phyloP scores from a whole-genome alignment of 1,140 invertebrate species.

The Bathynomus jamesi region DNA sequence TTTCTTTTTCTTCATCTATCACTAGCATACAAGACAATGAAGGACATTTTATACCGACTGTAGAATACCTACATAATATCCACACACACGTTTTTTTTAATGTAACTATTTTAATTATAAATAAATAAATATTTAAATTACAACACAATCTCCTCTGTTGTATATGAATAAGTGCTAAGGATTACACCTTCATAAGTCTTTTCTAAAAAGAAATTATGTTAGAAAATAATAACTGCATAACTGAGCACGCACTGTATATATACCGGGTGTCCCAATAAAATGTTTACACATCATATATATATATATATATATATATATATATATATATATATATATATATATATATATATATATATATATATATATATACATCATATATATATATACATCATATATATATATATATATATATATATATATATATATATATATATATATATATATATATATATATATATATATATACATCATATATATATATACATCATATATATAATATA shows the following conservation, averaged over 20 bases:
- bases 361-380: not conserved
- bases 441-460: slow-evolving; percentile 10
- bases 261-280: too few species aligned
- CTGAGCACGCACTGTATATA: too few species aligned
- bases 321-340: slow-evolving; percentile 13
- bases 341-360: slow-evolving; percentile 11
- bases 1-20: not conserved
- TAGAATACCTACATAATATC: too few species aligned
- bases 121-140: too few species aligned
- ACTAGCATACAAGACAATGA: too few species aligned
- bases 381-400: slow-evolving; percentile 1
- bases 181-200: too few species aligned
- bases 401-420: slow-evolving; percentile 13
- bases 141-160: not conserved
- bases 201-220: too few species aligned
- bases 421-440: slow-evolving; percentile 9
- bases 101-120: too few species aligned
- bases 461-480: not conserved
- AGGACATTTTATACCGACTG: too few species aligned
- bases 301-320: slow-evolving; percentile 11
- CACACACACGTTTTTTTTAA: not conserved
- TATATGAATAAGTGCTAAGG: too few species aligned
- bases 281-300: not conserved
- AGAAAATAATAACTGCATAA: too few species aligned
- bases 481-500: not conserved